phyloP scores from a whole-genome alignment of 2,797 vertebrate species.

The Rhabdophis nuchalis region DNA sequence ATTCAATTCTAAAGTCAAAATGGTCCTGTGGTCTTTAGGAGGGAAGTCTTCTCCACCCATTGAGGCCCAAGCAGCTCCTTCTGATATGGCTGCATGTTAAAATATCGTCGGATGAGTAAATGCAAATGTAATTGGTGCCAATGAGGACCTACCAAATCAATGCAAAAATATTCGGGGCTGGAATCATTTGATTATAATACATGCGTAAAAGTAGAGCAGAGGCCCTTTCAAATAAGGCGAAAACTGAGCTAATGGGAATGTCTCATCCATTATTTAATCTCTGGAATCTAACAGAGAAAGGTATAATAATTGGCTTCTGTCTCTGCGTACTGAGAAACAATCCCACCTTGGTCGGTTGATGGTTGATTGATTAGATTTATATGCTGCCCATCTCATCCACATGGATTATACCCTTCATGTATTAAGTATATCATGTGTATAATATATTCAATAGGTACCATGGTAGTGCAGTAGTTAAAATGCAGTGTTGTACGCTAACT shows the following conservation, averaged over 20 bases:
- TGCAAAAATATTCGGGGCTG: slow-evolving; percentile 68
- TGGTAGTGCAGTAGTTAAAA: no score
- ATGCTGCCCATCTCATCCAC: no score
- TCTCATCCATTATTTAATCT: slow-evolving; percentile 78
- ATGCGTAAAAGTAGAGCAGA: slow-evolving; percentile 2
- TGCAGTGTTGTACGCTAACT: no score
- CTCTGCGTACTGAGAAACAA: slow-evolving; percentile 65
- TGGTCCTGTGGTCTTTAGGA: background rate
- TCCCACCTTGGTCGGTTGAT: slow-evolving; percentile 41
- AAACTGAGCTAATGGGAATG: slow-evolving; percentile 71
- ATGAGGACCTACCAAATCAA: slow-evolving; percentile 62
- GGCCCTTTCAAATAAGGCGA: slow-evolving; percentile 72
- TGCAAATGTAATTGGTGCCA: slow-evolving; percentile 60
- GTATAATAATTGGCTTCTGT: slow-evolving; percentile 68
- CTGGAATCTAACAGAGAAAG: slow-evolving; percentile 64
- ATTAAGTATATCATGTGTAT: no score
- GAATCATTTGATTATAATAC: slow-evolving; percentile 60
- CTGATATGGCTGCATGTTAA: slow-evolving; percentile 24
- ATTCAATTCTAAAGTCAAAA: background rate
- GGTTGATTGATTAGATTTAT: no score
- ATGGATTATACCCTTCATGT: no score
- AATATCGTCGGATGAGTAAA: slow-evolving; percentile 48
- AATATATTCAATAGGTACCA: no score
- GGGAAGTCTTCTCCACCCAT: background rate
- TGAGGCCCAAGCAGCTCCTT: slow-evolving; percentile 3